These are phyloP conservation scores for Hippopotamyrus pictus DNA, from an alignment of 2,797 vertebrate species.

Conservation along the genomic window DNA sequence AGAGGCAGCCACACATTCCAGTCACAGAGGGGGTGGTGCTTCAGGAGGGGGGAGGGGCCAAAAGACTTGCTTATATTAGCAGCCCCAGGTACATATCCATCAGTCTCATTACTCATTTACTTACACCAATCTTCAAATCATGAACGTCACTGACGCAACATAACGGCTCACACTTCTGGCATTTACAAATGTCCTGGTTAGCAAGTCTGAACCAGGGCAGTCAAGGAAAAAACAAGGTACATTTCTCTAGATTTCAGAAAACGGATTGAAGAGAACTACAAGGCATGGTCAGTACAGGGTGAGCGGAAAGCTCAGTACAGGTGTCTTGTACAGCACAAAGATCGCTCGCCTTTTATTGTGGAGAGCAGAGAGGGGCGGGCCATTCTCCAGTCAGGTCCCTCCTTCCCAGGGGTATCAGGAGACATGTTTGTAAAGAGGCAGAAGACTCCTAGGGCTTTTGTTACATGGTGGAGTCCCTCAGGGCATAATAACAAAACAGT, in stretches of 20 bases:
- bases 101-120: neutral
- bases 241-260: neutral
- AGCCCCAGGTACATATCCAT: neutral
- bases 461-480: neutral
- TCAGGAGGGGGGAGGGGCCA: neutral
- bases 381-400: neutral
- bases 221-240: neutral
- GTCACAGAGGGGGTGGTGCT: neutral
- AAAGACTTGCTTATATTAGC: neutral
- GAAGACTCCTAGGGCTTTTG: neutral
- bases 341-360: neutral
- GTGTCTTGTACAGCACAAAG: neutral
- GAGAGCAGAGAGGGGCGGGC: neutral
- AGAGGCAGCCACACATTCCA: neutral
- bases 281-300: neutral
- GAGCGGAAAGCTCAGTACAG: neutral
- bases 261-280: neutral
- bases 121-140: neutral
- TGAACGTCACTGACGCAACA: neutral
- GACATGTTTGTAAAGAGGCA: neutral
- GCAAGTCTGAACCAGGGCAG: neutral
- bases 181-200: neutral
- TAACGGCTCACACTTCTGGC: neutral
- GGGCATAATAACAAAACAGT: neutral
- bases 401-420: neutral